Conservation (phyloP, 1,140 invertebrate species). For the Antheraea mylitta region DNA sequence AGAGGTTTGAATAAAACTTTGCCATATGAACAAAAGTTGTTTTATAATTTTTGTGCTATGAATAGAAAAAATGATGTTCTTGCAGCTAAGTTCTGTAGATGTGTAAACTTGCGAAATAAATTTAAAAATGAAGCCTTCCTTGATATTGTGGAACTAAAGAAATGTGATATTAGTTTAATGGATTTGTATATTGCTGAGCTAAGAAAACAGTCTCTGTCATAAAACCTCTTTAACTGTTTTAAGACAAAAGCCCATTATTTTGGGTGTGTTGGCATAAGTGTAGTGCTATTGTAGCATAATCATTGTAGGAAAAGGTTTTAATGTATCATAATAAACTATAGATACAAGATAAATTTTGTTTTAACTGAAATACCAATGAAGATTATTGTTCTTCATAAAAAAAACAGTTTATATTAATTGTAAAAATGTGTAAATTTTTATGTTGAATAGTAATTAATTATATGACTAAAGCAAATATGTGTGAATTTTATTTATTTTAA, state of each 20-base stretch:
- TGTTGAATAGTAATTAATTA: no score
- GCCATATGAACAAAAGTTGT: conserved; percentile 58
- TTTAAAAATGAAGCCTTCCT: conserved; percentile 55
- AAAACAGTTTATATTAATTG: no score
- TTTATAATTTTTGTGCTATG: conserved; percentile 65
- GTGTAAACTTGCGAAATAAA: conserved; percentile 53
- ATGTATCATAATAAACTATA: no score
- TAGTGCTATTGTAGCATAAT: no score
- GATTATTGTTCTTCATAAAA: no score
- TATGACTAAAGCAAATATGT: no score
- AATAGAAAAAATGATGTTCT: conserved; percentile 53
- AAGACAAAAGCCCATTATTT: not conserved
- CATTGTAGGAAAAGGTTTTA: no score
- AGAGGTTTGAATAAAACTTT: conserved; percentile 53
- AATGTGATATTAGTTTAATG: conserved; percentile 45
- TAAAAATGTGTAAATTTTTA: no score
- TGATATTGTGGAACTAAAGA: conserved; percentile 48
- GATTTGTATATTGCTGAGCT: conserved; percentile 51
- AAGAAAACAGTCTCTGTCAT: conserved; percentile 15
- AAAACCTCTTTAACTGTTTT: not conserved
- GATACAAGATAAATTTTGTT: no score
- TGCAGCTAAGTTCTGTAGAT: conserved; percentile 47
- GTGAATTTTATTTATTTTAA: no score
- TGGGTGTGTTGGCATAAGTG: no score
- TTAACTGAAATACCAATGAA: no score